These are phyloP conservation scores for Melieria omissa DNA, from an alignment of 2,888 invertebrate genomes.

Conservation along the genomic window DNA sequence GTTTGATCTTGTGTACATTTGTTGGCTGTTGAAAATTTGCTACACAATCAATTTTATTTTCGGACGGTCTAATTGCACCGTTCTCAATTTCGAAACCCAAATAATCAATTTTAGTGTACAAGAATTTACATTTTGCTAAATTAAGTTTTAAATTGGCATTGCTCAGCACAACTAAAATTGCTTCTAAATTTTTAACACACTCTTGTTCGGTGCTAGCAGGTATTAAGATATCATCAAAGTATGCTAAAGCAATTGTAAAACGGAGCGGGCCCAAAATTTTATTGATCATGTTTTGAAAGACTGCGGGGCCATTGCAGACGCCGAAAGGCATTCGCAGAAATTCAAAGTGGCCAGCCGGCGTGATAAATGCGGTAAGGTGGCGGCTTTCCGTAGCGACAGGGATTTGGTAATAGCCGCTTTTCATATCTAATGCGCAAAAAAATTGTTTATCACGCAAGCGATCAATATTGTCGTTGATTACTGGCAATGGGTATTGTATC, in stretches of 20 bases:
- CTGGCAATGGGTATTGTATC: conserved; percentile 41
- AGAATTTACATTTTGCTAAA: no score
- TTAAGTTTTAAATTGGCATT: no score
- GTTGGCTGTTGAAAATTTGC: neutral
- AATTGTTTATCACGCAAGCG: conserved; percentile 34
- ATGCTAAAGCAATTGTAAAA: neutral
- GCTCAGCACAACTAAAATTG: no score
- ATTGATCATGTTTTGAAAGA: neutral
- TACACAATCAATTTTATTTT: conserved; percentile 8
- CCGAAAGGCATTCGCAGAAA: no score
- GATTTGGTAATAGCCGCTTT: conserved; percentile 6
- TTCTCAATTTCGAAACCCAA: no score
- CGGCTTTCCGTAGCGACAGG: neutral
- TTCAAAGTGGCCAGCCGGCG: no score
- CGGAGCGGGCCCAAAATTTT: conserved; percentile 40
- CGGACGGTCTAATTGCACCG: neutral
- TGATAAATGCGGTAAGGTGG: no score
- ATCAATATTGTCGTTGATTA: conserved; percentile 48
- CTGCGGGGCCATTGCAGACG: no score
- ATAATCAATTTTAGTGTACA: no score
- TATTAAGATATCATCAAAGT: conserved; percentile 23
- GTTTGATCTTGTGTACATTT: conserved; percentile 2
- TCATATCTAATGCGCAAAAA: conserved; percentile 46
- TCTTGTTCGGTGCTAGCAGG: conserved; percentile 20
- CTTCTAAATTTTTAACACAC: no score